Conservation (phyloP, 2,888 invertebrate species). For the Lissocephala sabroskyi region DNA sequence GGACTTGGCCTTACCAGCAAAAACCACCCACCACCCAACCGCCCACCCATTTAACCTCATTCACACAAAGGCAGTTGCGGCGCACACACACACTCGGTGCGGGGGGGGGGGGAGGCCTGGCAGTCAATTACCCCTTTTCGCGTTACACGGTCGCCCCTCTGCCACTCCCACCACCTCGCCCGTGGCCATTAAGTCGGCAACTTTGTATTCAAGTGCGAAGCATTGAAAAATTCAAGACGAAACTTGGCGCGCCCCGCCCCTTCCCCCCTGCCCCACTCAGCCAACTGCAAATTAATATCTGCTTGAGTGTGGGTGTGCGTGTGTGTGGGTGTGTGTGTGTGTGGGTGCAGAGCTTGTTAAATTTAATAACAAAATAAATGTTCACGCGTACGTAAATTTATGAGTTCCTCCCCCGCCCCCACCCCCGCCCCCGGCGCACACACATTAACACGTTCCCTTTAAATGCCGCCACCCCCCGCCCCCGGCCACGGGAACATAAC, state of each 20-base stretch:
- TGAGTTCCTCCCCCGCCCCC: too few relatives aligned
- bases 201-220: conserved; percentile 59
- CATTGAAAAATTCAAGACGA: conserved; percentile 49
- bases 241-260: conserved; percentile 23
- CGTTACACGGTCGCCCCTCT: not conserved
- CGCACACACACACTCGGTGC: conserved; percentile 1
- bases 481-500: too few relatives aligned
- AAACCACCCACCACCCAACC: not conserved
- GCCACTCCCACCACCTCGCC: conserved; percentile 1
- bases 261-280: conserved; percentile 16
- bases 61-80: conserved; percentile 7
- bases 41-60: conserved; percentile 13
- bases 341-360: conserved; percentile 46
- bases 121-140: conserved; percentile 9
- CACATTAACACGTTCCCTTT: conserved; percentile 55
- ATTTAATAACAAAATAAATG: conserved; percentile 70
- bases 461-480: too few relatives aligned
- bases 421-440: conserved; percentile 39
- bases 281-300: conserved; percentile 50
- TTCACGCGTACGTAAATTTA: conserved; percentile 67
- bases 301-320: conserved; percentile 6
- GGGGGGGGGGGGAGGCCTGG: too few relatives aligned
- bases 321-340: conserved; percentile 11
- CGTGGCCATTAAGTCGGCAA: conserved; percentile 16
- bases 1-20: conserved; percentile 39